Base-by-base conservation (phyloP, 30 jellyfish, hydroid and myxozoan genomes). In the Aurelia aurita complex sp. Pacific region DNA sequence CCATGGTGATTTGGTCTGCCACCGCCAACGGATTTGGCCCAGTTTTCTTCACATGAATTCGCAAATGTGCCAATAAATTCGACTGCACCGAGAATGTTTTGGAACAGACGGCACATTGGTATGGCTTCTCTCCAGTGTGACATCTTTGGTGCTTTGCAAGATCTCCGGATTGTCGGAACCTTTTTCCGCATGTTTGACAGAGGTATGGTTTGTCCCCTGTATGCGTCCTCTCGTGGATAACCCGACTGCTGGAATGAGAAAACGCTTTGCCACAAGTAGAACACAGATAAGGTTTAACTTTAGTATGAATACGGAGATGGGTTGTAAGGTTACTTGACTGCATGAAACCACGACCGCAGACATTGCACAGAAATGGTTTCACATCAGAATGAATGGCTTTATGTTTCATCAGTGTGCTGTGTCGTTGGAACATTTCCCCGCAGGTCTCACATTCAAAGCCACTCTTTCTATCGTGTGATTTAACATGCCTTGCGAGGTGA, bases 191-290 rank as follows among this genome's bases (percentile, higher is more conserved):
- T 11, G 85, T 69, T 60, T 82, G 85, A 82, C 91, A 82, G n/a
- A 42, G 19, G 67, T 82, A 82, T 17, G 91, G 91, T 29, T 82
- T 82, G 32, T 82, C 91, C 7, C 91, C 91, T 2, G 85, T 69
- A 74, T 82, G 91, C 8, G 85, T 82, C 40, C 91, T 69, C 53
- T 82, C 91, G 51, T 82, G 91, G 67, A 82, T 82, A 6, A 82
- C 85, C 46, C 91, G 91, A 36, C 91, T 82, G 64, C 91, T 82
- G 12, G 91, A 82, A 51, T 82, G 91, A 12, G 91, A 82, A 66
- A 82, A 82, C 4, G 91, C 33, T 42, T 82, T 82, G 52, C 79
- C 85, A 42, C 91, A 82, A 1, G 91, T 69, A 23, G 73, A 29
- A 64, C 91, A 82, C 3, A 59, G 73, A 32, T 82, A 82, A 14